Evolutionary conservation across 2,888 invertebrate genomes (phyloP).

Genomic region (Pachydiplax longipennis): DNA sequence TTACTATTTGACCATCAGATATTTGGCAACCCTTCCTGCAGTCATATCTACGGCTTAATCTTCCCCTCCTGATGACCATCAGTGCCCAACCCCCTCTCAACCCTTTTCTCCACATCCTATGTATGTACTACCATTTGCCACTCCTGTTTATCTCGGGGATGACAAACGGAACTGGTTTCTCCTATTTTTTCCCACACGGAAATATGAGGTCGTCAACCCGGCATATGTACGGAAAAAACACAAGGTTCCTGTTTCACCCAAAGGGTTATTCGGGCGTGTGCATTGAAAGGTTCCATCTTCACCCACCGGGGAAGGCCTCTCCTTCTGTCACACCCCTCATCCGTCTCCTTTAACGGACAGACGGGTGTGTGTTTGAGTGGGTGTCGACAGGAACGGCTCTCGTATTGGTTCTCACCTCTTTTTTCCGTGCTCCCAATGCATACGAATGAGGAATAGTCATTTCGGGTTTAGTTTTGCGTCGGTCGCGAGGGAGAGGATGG

Average conservation of each 20-base stretch:
- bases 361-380: background rate
- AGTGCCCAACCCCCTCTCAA: too few relatives aligned
- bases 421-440: background rate
- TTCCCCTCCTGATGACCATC: too few relatives aligned
- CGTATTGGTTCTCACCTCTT: background rate
- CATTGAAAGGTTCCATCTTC: background rate
- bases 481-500: background rate
- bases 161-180: background rate
- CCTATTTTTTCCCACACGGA: background rate
- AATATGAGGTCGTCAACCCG: background rate
- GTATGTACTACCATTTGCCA: background rate
- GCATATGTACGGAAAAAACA: background rate
- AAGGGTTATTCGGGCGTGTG: background rate
- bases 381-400: background rate
- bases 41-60: background rate
- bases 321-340: background rate
- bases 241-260: background rate
- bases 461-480: background rate
- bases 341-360: background rate
- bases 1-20: too few relatives aligned
- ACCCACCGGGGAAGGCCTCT: background rate
- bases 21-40: too few relatives aligned
- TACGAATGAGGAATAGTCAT: slow-evolving; percentile 16
- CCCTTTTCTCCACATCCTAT: background rate
- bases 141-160: background rate